phyloP scores from a whole-genome alignment of 1,140 invertebrate species.

The Glossosoma conforme region DNA sequence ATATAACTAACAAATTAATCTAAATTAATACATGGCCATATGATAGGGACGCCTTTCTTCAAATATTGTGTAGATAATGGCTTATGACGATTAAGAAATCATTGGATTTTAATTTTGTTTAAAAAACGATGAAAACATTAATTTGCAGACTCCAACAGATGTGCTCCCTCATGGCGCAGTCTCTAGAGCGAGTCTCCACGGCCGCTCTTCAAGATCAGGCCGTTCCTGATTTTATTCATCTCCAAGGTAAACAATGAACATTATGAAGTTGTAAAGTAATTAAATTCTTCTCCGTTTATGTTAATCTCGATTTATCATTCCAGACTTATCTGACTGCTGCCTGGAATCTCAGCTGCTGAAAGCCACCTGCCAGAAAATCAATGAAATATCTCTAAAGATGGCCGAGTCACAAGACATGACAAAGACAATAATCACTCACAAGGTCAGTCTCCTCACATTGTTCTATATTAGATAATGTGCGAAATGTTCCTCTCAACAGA shows the following conservation, averaged over 20 bases:
- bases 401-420: constrained; percentile 30
- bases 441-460: too few species aligned
- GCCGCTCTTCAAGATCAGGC: constrained; percentile 39
- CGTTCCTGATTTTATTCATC: constrained; percentile 43
- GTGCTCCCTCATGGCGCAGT: constrained; percentile 68
- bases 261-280: neutral
- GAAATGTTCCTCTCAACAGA: too few species aligned
- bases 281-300: neutral
- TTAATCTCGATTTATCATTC: neutral
- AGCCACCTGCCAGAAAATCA: constrained; percentile 38
- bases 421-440: constrained; percentile 43
- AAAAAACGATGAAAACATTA: constrained; percentile 37
- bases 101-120: constrained; percentile 6
- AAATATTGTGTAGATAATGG: too few species aligned
- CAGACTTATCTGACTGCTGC: constrained; percentile 29
- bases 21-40: too few species aligned
- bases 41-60: neutral
- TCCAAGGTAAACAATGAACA: constrained; percentile 16
- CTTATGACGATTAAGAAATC: neutral
- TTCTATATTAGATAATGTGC: too few species aligned
- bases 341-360: constrained; percentile 40
- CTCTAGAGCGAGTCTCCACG: constrained; percentile 65
- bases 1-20: too few species aligned
- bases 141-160: constrained; percentile 66
- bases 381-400: constrained; percentile 36